Evolutionary conservation across 1,140 invertebrate species (phyloP), one percentile per base, ranked within the genome.

Genomic region (Papilio helenus): DNA sequence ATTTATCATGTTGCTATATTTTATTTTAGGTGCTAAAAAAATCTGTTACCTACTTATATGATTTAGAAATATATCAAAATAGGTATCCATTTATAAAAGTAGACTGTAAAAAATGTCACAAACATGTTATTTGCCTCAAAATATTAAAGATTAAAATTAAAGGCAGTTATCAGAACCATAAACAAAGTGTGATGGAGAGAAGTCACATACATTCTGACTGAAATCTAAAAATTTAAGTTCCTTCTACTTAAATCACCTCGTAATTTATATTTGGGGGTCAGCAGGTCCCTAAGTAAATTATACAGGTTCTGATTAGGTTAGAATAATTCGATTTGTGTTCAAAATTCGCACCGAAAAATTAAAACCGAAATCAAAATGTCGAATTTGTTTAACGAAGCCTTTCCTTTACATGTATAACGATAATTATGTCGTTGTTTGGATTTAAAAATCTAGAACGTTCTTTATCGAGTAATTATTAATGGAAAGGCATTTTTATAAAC

Each of bases 291-390:
- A 84, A 92, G 93, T 95, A 95, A 95, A 95, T 95, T 95, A 93
- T 93, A 95, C 93, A 93, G 94, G 94, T 95, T 95, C 92, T 95
- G 94, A 95, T 95, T 95, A 92, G 91, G 92, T 94, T 93, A 94
- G 92, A 92, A 93, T 90, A 86, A 82, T 81, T 77, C 81, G 80
- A 85, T 85, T 84, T 84, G 87, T 86, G 89, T 87, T 85, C 82
- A 82, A 86, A 85, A 87, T 88, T 88, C 89, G 88, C 90, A 90
- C 92, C 87, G 91, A 90, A 90, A 88, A 23, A 74, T 46, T 83
- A 81, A 86, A 83, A 79, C 81, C 89, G 88, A 90, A 88, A 83
- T 81, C 77, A 49, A 83, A 72, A 87, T 85, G 87, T 87, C 91
- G 90, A 91, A 88, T 87, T 82, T 85, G 80, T 82, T 86, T 83